phyloP scores from a whole-genome alignment of 2,113 vertebrate species.

The Accipiter virgatus region DNA sequence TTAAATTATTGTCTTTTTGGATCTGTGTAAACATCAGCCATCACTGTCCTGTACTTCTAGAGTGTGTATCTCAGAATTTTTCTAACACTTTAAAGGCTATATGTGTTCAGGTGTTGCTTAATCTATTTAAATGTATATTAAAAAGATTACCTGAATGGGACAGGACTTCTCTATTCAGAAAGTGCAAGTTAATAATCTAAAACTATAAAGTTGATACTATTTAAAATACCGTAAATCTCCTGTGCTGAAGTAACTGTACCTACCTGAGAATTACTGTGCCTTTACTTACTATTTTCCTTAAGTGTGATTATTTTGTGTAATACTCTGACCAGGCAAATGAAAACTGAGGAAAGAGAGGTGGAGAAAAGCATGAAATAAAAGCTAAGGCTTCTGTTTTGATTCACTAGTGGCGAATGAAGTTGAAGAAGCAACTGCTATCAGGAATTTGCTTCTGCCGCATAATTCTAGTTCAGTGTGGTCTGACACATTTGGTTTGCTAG shows the following conservation, averaged over 20 bases:
- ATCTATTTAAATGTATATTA: not conserved
- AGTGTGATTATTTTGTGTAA: not conserved
- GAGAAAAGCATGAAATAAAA: not conserved
- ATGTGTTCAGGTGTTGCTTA: not conserved
- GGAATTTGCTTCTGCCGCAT: not conserved
- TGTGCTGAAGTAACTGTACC: not conserved
- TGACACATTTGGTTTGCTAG: not conserved
- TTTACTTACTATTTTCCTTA: not conserved
- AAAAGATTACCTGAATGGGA: not conserved
- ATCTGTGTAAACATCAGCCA: not conserved
- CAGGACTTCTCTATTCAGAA: not conserved
- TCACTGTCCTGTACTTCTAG: not conserved
- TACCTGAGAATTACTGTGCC: not conserved
- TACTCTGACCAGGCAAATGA: not conserved
- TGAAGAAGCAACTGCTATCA: not conserved
- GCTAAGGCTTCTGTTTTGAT: not conserved
- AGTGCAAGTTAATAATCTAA: not conserved
- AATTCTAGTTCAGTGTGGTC: not conserved
- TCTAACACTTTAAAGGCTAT: not conserved
- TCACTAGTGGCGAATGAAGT: not conserved
- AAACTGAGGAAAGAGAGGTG: rapidly evolving
- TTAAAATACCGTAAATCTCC: not conserved
- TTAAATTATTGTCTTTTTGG: not conserved
- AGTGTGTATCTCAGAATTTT: not conserved
- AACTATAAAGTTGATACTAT: not conserved